Base-by-base conservation (phyloP, 2,797 vertebrate genomes). In the Sebastes vulpes region DNA sequence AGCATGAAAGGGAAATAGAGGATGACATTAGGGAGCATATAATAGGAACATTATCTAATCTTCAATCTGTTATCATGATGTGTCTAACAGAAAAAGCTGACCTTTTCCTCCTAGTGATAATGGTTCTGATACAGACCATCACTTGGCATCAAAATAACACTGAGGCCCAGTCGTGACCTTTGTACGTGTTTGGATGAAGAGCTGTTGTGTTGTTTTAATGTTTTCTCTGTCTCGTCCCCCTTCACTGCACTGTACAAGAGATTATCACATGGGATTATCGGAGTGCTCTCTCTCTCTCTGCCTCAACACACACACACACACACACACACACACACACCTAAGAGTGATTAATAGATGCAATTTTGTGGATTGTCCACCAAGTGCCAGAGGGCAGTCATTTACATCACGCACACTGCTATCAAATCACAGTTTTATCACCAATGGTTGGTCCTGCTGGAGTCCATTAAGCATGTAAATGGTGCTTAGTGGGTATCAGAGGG, bases 201-300 rank as follows among this genome's bases (percentile, higher is more conserved):
- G 56, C 32, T 58, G 25, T n/a, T 56, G 5, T 35, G 25, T 66
- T 58, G 58, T 71, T 64, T 53, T 10, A 68, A 32, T 54, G 50
- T 69, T 73, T 75, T 29, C 18, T 63, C 42, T 6, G 20, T 52
- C 50, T 68, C 53, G 18, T 12, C n/a, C 16, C 52, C 57, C 53
- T 7, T 59, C 38, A 32, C 63, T 50, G 65, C 68, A 88, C 75
- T 56, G 57, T 35, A 31, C 48, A 65, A 20, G 64, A 84, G 91
- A 94, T 94, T 90, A 91, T 89, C 68, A 87, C 83, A 80, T 82
- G 57, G 83, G 90, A 92, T 92, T 91, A 91, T 75, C 72, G 52
- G 53, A 23, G 57, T 28, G 32, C 42, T 28, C 61, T 31, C 48
- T 56, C 71, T 18, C 53, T 16, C 53, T 32, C 28, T n/a, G 18